Base-by-base conservation (phyloP, 2,113 vertebrate species). In the Regulus satrapa region DNA sequence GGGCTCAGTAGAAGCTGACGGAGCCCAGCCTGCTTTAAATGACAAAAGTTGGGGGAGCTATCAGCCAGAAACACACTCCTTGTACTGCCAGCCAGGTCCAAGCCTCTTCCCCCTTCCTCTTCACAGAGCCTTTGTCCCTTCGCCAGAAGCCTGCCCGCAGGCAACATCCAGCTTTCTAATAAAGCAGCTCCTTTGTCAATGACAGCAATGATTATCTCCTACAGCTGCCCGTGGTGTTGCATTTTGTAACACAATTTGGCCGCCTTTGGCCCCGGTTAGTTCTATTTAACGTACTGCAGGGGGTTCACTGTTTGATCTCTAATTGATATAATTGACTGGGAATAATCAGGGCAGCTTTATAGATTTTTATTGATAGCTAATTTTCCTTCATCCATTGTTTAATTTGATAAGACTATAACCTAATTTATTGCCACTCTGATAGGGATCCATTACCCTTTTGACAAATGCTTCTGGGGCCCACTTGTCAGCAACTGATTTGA, bases 301-400 rank as follows among this genome's bases (percentile, higher is more conserved):
- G 96, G 98, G 97, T 97, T 97, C 98, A 61, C 97, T 98, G 97
- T 98, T 98, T 98, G 98, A 98, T 98, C 98, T 98, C 96, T 98
- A 98, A 98, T 98, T 98, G 98, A 98, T 98, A 97, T 98, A 98
- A 98, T 98, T 98, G 98, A 98, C 98, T 98, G 97, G 98, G 98
- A 98, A 98, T 98, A 98, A 98, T 98, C 94, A 90, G 94, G 81
- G 94, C 94, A 71, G 97, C 97, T 97, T 97, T 98, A 98, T 97
- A 97, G 98, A 98, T 98, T 98, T 98, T 98, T 98, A 98, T 98
- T 98, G 98, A 98, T 98, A 98, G 98, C 97, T 98, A 98, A 98
- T 98, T 98, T 98, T 98, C 98, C 97, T 97, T 98, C 97, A 96
- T 97, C 97, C 94, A 97, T 98, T 98, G 97, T 98, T 98, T 98